phyloP scores from a whole-genome alignment of 2,113 vertebrate genomes.

The Epinephelus moara region DNA sequence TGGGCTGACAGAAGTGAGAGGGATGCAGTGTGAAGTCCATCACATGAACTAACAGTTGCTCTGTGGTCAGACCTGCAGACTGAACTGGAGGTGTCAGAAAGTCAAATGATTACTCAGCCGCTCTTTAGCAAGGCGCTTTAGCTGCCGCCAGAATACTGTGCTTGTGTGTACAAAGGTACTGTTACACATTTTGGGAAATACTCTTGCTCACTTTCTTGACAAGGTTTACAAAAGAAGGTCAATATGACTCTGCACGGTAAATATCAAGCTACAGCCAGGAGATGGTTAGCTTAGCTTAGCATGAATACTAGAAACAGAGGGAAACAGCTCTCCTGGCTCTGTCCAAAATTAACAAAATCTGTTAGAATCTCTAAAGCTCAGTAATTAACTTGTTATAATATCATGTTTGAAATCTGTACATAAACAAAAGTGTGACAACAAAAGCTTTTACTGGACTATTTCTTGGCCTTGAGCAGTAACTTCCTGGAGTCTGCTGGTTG shows the following conservation, averaged over 20 bases:
- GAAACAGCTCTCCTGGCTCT: too few relatives aligned
- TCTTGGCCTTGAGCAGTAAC: too few relatives aligned
- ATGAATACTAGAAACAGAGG: too few relatives aligned
- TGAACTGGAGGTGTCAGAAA: background rate
- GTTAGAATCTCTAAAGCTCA: background rate
- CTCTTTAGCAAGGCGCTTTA: slow-evolving; percentile 28
- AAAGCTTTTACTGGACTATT: too few relatives aligned
- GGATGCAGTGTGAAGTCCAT: slow-evolving; percentile 10
- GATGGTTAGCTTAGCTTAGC: too few relatives aligned
- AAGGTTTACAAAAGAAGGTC: background rate
- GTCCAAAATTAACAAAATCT: too few relatives aligned
- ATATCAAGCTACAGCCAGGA: background rate
- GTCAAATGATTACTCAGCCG: background rate
- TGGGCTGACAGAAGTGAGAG: background rate
- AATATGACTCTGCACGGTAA: background rate
- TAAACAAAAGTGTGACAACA: background rate
- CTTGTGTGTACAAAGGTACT: background rate
- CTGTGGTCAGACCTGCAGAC: slow-evolving; percentile 19
- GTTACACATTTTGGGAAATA: background rate
- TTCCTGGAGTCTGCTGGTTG: too few relatives aligned
- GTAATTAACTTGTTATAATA: background rate
- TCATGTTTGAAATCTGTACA: background rate
- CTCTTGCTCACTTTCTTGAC: background rate
- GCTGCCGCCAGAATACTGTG: background rate
- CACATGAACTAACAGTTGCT: slow-evolving; percentile 22